Conservation (phyloP, 2,888 invertebrate species). For the Mystacides longicornis region DNA sequence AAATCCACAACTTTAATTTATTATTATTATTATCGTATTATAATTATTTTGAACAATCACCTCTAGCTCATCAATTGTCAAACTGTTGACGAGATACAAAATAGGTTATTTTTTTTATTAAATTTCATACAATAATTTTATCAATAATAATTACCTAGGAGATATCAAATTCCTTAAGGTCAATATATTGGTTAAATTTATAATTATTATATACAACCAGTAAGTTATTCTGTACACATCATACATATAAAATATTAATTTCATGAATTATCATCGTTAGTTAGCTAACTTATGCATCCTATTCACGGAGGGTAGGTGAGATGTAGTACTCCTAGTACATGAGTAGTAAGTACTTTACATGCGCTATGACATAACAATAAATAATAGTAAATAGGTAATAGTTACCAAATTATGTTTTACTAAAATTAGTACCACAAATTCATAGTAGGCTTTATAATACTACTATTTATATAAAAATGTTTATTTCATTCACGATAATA, state of each 20-base stretch:
- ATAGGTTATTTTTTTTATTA: background rate
- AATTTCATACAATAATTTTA: background rate
- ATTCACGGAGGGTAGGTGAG: constrained; percentile 2
- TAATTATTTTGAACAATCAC: background rate
- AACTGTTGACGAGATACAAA: background rate
- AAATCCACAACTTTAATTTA: background rate
- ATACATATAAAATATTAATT: no score
- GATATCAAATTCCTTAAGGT: background rate
- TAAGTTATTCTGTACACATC: no score
- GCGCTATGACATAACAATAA: background rate
- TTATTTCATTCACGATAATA: background rate
- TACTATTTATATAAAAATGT: background rate
- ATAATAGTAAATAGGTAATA: background rate
- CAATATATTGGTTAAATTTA: background rate
- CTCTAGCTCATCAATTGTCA: background rate
- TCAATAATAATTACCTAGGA: background rate
- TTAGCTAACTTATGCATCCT: no score
- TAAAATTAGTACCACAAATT: background rate
- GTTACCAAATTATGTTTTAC: background rate
- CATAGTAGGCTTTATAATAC: background rate
- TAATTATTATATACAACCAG: background rate
- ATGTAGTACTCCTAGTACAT: background rate
- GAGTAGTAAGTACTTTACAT: no score
- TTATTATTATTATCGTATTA: no score
- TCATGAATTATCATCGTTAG: no score